Base-by-base conservation (phyloP, 1,140 invertebrate species). In the Ostrea edulis region DNA sequence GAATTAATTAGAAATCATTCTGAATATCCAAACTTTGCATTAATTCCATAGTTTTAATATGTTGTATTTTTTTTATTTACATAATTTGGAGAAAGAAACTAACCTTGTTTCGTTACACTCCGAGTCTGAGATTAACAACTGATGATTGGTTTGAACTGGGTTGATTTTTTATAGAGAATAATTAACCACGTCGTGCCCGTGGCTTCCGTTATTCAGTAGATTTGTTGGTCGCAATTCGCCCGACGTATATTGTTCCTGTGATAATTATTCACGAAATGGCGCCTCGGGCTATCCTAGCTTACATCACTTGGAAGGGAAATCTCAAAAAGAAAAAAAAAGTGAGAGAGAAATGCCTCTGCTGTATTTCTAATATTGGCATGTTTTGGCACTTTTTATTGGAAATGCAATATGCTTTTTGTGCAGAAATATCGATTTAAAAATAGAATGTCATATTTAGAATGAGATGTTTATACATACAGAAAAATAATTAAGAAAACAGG, bases 111-210 rank as follows among this genome's bases (percentile, higher is more conserved):
- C 17, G 17, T 62, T 62, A 62, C 17, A 62, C 55, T 62, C 55
- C 55, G 55, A 20, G 55, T 20, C 55, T 62, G 55, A 62, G 20
- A 62, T 62, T 62, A 17, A 62, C 29, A 77, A 77, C 68, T 77
- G 68, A 12, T 25, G 68, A 77, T 77, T 14, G 25, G 29, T 29
- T 77, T 29, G 68, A 77, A 29, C 25, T 25, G 22, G 68, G 11
- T 77, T 22, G 25, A 29, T 77, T 77, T 71, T 77, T 77, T 77
- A 77, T 77, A 77, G 12, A 77, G 25, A 77, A 77, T 22, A 77
- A 35, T 17, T 29, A 77, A 77, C 68, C 68, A 35, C 68, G 29
- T 9, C 68, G 68, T 12, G 68, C 68, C 68, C 25, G 25, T 11
- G 68, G 68, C 68, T 77, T 77, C 68, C 68, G 68, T 77, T 29